These are phyloP conservation scores for Potamarius usumacintae DNA, from an alignment of 2,113 vertebrate genomes.

Conservation along the genomic window DNA sequence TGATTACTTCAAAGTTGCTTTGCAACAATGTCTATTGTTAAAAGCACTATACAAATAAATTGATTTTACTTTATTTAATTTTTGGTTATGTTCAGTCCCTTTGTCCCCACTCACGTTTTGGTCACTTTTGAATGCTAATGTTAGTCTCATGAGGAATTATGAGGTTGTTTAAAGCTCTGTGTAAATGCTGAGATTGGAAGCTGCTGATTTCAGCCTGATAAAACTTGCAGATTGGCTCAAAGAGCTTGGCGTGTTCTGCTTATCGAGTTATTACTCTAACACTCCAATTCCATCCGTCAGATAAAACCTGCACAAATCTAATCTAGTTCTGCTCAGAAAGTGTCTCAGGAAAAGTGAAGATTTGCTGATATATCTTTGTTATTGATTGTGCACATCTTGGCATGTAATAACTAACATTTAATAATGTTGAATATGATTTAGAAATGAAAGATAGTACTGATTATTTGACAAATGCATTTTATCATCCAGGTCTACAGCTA, in stretches of 20 bases:
- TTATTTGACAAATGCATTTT: neutral
- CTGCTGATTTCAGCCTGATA: conserved; percentile 19
- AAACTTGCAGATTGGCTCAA: neutral
- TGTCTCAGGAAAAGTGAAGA: neutral
- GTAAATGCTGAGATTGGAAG: conserved; percentile 4
- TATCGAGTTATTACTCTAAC: neutral
- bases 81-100: neutral
- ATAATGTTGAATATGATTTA: neutral
- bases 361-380: neutral
- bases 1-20: too few species aligned
- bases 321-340: neutral
- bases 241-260: neutral
- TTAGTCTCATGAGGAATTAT: neutral
- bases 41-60: too few species aligned
- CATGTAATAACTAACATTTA: neutral
- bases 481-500: neutral
- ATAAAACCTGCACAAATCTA: conserved; percentile 16
- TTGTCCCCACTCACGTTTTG: neutral
- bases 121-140: neutral
- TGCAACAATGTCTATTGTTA: too few species aligned
- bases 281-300: neutral
- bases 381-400: neutral
- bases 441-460: neutral
- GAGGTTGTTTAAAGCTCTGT: neutral
- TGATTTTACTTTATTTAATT: neutral